Evolutionary conservation across 2,797 vertebrate species (phyloP), one percentile per base, ranked within the genome.

Genomic region (Mergus octosetaceus): DNA sequence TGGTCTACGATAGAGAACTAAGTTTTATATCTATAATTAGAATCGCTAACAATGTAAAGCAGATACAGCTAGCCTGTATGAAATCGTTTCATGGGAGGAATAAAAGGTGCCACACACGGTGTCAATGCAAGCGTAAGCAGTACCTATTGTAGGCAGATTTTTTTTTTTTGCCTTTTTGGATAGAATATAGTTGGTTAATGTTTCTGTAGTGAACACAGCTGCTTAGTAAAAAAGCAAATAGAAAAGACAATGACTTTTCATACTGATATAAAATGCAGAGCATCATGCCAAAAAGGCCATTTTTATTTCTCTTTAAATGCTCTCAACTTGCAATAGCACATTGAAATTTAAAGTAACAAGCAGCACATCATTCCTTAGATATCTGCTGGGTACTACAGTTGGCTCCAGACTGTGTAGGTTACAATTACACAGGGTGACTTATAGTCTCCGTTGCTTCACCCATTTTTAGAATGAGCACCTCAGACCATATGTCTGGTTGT

Each of bases 81-180:
- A 75, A 77, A 18, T 83, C 8, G 7, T 81, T 39, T 81, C 30
- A 41, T 9, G 17, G 12, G 38, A 78, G 10, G 21, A 75, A 62
- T 89, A 38, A 75, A 89, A 91, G 30, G 32, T 92, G 17, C 8
- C 10, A 7, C 53, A 27, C 2, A 54, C 7, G 6, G 15, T 19
- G 17, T 41, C 0, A 1, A 14, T 80, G 27, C 2, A 36, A 84
- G 20, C 10, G 3, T 69, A 41, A 77, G 65, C 7, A 43, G 20
- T 58, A 80, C 24, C 38, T 75, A 1, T n/a, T 54, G 10, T 15
- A 65, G 45, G 36, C 7, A 56, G 60, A 5, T n/a, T 3, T 3
- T 11, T 21, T 45, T 45, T 45, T 71, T 78, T 80, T 36, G 13
- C 15, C 47, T 78, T 76, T 62, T 25, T 72, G 56, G 30, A 2